These are phyloP conservation scores for Siderastrea radians DNA, from an alignment of 92 coral and sea anemone species.

Conservation along the genomic window DNA sequence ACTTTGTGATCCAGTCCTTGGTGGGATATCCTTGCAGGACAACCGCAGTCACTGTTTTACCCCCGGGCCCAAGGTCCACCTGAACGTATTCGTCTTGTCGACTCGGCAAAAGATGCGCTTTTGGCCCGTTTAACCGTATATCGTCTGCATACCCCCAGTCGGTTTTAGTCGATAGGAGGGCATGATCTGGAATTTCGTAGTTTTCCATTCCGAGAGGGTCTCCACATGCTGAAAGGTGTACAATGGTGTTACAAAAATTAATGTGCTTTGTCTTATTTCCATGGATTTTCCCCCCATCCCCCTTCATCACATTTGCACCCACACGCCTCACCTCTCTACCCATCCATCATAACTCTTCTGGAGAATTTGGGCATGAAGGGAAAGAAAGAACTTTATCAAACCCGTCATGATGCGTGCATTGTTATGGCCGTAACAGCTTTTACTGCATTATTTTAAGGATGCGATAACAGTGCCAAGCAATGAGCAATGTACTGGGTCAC, in stretches of 20 bases:
- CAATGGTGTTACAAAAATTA: background rate
- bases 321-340: no score
- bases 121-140: background rate
- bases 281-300: no score
- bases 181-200: slow-evolving; percentile 28
- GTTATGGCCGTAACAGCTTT: no score
- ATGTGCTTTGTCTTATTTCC: no score
- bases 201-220: slow-evolving; percentile 75
- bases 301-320: no score
- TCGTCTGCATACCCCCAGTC: background rate
- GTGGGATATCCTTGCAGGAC: slow-evolving; percentile 36
- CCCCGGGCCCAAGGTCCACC: slow-evolving; percentile 66
- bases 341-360: no score
- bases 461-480: no score
- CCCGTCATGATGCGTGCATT: no score
- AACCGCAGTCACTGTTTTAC: slow-evolving; percentile 52
- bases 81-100: slow-evolving; percentile 44
- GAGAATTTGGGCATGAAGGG: no score
- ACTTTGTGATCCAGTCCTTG: slow-evolving; percentile 17
- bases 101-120: background rate
- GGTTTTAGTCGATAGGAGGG: slow-evolving; percentile 29
- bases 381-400: no score
- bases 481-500: no score
- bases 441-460: no score
- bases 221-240: slow-evolving; percentile 49